These are phyloP conservation scores for Epinephelus malabaricus DNA, from an alignment of 2,797 vertebrate species.

Conservation along the genomic window DNA sequence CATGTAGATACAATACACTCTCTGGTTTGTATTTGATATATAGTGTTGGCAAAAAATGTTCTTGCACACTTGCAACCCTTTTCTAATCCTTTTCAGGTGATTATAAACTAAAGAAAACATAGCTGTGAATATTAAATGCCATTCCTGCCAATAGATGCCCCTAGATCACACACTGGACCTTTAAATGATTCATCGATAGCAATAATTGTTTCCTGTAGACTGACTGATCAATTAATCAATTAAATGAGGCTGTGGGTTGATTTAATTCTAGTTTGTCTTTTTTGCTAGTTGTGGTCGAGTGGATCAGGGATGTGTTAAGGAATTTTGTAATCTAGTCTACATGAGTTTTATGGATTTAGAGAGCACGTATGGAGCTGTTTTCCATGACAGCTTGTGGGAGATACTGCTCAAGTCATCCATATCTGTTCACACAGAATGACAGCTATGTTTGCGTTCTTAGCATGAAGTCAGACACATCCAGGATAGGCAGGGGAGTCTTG, in stretches of 20 bases:
- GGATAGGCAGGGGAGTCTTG: constrained; percentile 13
- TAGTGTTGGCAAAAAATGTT: too few species aligned
- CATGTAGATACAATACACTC: too few species aligned
- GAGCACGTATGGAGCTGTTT: constrained; percentile 25
- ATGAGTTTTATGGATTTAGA: constrained; percentile 20
- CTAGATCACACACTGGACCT: too few species aligned
- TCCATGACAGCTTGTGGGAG: constrained; percentile 16
- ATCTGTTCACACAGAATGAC: constrained; percentile 23
- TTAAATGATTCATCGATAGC: neutral
- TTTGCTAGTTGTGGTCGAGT: neutral
- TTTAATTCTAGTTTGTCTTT: neutral
- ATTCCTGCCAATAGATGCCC: too few species aligned
- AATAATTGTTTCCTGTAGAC: neutral
- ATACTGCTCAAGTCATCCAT: neutral
- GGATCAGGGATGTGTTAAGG: neutral
- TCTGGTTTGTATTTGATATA: too few species aligned
- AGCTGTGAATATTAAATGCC: too few species aligned
- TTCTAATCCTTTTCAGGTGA: too few species aligned
- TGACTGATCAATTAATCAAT: neutral
- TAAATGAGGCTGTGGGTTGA: neutral
- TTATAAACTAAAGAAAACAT: too few species aligned
- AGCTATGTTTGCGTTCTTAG: constrained; percentile 35
- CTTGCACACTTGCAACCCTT: too few species aligned
- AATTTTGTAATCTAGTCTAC: neutral
- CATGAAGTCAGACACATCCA: constrained; percentile 27